Conservation (phyloP, 1,140 invertebrate genomes). For the Sminthurinus signatus region DNA sequence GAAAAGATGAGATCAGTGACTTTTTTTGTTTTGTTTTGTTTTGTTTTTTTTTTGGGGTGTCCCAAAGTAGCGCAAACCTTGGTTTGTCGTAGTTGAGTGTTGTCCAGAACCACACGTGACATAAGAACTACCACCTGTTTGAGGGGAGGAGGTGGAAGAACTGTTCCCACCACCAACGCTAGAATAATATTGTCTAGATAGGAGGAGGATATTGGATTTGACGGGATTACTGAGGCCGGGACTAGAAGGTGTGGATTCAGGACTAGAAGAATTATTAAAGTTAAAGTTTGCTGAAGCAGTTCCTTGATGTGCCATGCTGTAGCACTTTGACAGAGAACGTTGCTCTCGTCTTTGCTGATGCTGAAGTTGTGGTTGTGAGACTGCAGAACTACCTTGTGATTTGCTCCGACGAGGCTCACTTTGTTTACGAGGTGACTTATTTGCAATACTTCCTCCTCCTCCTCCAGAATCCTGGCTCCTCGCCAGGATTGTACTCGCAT, state of each 20-base stretch:
- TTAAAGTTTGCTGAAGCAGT: slow-evolving; percentile 45
- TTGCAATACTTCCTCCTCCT: slow-evolving; percentile 6
- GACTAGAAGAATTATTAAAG: slow-evolving; percentile 26
- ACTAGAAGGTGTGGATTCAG: slow-evolving; percentile 35
- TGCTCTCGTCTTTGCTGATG: slow-evolving; percentile 18
- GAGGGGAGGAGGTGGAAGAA: too few relatives aligned
- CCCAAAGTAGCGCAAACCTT: too few relatives aligned
- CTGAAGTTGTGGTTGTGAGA: background rate
- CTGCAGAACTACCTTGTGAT: slow-evolving; percentile 67
- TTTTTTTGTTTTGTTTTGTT: too few relatives aligned
- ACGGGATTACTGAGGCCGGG: slow-evolving; percentile 29
- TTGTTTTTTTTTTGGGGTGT: too few relatives aligned
- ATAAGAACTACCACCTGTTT: too few relatives aligned
- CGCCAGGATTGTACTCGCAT: background rate
- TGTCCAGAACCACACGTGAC: too few relatives aligned
- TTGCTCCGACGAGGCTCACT: slow-evolving; percentile 54
- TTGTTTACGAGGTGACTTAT: slow-evolving; percentile 8
- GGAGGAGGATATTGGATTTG: slow-evolving; percentile 41
- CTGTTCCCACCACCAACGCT: too few relatives aligned
- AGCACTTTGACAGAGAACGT: slow-evolving; percentile 72
- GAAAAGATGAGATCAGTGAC: too few relatives aligned
- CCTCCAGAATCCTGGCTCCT: slow-evolving; percentile 44
- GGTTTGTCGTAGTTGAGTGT: too few relatives aligned
- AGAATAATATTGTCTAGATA: slow-evolving; percentile 79
- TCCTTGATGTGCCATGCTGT: slow-evolving; percentile 65